Conservation (phyloP, 2,113 vertebrate genomes). For the Tursiops truncatus region DNA sequence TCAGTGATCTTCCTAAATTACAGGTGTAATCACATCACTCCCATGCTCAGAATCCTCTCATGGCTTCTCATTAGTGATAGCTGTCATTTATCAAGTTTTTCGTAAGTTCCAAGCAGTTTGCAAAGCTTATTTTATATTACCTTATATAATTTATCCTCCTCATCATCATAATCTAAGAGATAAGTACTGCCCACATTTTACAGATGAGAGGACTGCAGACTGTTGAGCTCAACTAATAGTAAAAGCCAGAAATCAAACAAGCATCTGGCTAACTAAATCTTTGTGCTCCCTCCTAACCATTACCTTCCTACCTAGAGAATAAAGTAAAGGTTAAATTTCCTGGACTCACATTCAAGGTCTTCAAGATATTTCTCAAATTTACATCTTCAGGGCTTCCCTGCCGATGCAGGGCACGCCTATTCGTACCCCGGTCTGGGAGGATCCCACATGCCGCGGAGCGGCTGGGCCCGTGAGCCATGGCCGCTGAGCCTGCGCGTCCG, state of each 20-base stretch:
- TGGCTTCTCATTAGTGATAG: not conserved
- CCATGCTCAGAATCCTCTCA: not conserved
- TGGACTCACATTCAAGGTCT: not conserved
- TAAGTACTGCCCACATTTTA: not conserved
- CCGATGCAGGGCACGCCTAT: too few species aligned
- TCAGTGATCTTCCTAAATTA: not conserved
- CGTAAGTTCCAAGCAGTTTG: not conserved
- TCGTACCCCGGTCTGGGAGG: too few species aligned
- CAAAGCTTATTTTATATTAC: not conserved
- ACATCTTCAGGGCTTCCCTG: not conserved
- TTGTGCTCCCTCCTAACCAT: not conserved
- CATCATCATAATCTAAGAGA: not conserved
- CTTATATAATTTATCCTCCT: not conserved
- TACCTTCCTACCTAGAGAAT: not conserved
- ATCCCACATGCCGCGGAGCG: too few species aligned
- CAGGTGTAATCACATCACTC: not conserved
- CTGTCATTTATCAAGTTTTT: not conserved
- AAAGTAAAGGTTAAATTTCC: not conserved
- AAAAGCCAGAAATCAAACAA: not conserved
- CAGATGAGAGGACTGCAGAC: not conserved
- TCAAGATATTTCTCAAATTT: not conserved
- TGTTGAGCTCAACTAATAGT: not conserved
- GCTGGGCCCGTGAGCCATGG: too few species aligned
- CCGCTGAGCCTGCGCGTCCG: too few species aligned
- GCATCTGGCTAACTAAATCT: not conserved